Evolutionary conservation across 1,140 invertebrate genomes (phyloP), one percentile per base, ranked within the genome.

Genomic region (Drosophila persimilis): DNA sequence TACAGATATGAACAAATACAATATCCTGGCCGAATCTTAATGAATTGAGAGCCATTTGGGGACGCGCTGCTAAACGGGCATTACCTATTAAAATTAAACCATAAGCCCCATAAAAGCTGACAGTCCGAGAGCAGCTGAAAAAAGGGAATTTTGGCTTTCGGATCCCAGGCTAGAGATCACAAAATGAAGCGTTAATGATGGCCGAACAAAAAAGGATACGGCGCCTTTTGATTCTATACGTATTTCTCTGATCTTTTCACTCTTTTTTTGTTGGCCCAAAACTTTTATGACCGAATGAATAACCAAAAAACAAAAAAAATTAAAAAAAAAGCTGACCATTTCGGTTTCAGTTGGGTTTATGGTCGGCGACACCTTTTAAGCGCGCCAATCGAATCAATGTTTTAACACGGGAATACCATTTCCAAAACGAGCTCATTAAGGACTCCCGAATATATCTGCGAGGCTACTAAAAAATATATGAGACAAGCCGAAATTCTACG

Each of bases 371-470:
- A 88, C 83, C 83, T 88, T 88, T 88, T 88, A 89, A 89, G 79
- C 70, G 83, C 83, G 83, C 83, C 83, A 88, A 88, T 83, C 79
- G 83, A 88, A 88, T 88, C 83, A 88, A 76, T 88, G 83, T 88
- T 88, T 88, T 88, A 88, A 88, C 83, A 88, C 83, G 83, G 73
- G 84, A 89, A 89, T 71, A 89, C 84, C 83, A 88, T 88, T 88
- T 89, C 67, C 78, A 79, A 73, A 83, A 88, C 78, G 66, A 73
- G 84, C 83, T 88, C 75, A 88, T 86, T 86, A 86, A 76, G 66
- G 74, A 78, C 73, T 63, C 55, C 81, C 74, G 51, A 86, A 86
- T 70, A 86, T 67, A 61, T 39, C 3, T 26, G 29, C 22, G 51
- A 69, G 55, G 45, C 20, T 45, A 52, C 48, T 62, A 66, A 65